Evolutionary conservation across 2,888 invertebrate species (phyloP), one percentile per base, ranked within the genome.

Genomic region (Marasmarcha lunaedactyla): DNA sequence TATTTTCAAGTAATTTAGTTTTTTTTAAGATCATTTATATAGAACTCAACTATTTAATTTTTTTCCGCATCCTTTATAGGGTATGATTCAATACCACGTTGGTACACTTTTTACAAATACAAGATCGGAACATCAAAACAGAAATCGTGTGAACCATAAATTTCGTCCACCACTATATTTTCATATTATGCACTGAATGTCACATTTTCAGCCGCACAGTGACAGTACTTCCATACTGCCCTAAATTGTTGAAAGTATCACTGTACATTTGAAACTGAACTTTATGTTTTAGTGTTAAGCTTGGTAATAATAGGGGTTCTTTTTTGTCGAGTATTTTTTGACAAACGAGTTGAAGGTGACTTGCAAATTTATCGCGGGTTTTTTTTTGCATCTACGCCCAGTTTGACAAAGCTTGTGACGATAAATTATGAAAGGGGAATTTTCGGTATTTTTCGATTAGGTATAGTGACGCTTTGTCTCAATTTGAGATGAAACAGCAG

Each of bases 331-430:
- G 56, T 61, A 60, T 60, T 65, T 62, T 68, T 69, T 76, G 76
- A 74, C 69, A 73, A 74, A 74, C 65, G 72, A 72, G 66, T 61
- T 58, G 57, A 67, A 65, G 66, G 71, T 73, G 71, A 76, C 67
- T 70, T 53, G 72, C 59, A 56, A 72, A 73, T 71, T 70, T 70
- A 69, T 68, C 58, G 62, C 55, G 55, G 59, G 20, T 20, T 20
- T 65, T 73, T 72, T 73, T 72, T 68, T 70, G 60, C 63, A 70
- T 67, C 65, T 61, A 61, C 57, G 52, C 59, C 52, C 55, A 55
- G 55, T 55, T 61, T 63, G 65, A 72, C 68, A 70, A 71, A 67
- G 66, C 63, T 64, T 52, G 54, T 48, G 51, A 54, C 65, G 59
- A 72, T 74, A 70, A 71, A 72, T 71, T 67, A 52, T 54, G 55